Evolutionary conservation across 2,797 vertebrate species (phyloP).

Genomic region (Lophotriccus pileatus): DNA sequence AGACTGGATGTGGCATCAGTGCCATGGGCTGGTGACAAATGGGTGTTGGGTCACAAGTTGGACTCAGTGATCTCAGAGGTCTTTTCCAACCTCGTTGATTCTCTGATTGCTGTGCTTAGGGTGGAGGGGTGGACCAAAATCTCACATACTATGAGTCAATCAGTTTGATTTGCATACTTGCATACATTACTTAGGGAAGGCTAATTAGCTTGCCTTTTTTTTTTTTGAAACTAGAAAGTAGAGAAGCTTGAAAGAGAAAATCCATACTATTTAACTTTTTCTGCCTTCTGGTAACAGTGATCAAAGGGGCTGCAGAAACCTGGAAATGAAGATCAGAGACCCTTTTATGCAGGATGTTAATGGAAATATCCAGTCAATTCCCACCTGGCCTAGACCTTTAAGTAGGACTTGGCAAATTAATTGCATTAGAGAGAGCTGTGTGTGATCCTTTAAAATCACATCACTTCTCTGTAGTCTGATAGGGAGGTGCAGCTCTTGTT

Average conservation of each 20-base stretch:
- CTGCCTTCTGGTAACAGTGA: conserved; percentile 30
- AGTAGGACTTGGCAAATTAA: conserved; percentile 40
- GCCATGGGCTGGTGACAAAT: too few species aligned
- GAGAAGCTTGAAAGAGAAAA: conserved; percentile 27
- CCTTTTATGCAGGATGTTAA: conserved; percentile 35
- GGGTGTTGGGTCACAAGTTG: too few species aligned
- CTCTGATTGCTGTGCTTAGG: not conserved
- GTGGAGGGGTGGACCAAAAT: not conserved
- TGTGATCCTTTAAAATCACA: not conserved
- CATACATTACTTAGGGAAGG: not conserved
- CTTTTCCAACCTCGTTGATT: too few species aligned
- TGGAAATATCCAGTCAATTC: conserved; percentile 45
- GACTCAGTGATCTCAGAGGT: too few species aligned
- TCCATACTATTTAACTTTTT: not conserved
- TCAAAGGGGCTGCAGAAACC: conserved; percentile 31
- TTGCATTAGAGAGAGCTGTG: not conserved
- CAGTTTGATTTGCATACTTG: not conserved
- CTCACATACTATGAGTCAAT: not conserved
- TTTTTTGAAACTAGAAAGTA: not conserved
- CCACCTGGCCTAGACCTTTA: conserved; percentile 35
- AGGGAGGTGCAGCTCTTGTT: not conserved
- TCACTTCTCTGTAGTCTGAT: not conserved
- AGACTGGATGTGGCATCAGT: too few species aligned
- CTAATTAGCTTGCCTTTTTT: not conserved
- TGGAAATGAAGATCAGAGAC: conserved; percentile 45